A percentile compares a stretch with the other conserved stretches of the same genome.
phyloP scores from a whole-genome alignment of 2,888 invertebrate species.

The Pristionchus entomophagus region DNA sequence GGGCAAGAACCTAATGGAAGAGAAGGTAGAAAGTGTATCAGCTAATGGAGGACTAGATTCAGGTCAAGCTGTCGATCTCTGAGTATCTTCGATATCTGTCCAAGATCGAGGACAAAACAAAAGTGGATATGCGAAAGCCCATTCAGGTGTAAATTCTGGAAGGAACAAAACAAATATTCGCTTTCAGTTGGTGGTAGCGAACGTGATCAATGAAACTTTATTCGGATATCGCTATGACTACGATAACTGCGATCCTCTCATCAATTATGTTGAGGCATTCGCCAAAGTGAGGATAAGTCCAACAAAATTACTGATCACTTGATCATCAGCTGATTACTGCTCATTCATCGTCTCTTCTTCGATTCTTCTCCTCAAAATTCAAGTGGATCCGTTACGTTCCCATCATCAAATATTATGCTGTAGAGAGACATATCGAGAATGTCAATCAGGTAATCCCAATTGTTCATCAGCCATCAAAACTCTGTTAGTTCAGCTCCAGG shows the following conservation, averaged over 20 bases:
- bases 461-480: not conserved
- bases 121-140: slow-evolving; percentile 8
- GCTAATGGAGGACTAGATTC: too few species aligned
- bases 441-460: not conserved
- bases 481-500: not conserved
- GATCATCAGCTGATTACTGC: not conserved
- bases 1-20: too few species aligned
- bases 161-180: not conserved
- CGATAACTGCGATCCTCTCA: slow-evolving; percentile 20
- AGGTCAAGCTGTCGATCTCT: slow-evolving; percentile 24
- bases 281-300: not conserved
- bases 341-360: not conserved
- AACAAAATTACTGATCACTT: not conserved
- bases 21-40: not conserved
- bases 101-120: not conserved
- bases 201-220: slow-evolving; percentile 8
- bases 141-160: not conserved
- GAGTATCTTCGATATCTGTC: not conserved
- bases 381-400: slow-evolving; percentile 26
- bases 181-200: slow-evolving; percentile 13
- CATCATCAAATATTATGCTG: slow-evolving; percentile 17
- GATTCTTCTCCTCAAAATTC: slow-evolving; percentile 8
- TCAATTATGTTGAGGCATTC: slow-evolving; percentile 34
- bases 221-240: slow-evolving; percentile 30
- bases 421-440: not conserved